Conservation (phyloP, 1,140 invertebrate species). For the Aphaenogaster rudis region DNA sequence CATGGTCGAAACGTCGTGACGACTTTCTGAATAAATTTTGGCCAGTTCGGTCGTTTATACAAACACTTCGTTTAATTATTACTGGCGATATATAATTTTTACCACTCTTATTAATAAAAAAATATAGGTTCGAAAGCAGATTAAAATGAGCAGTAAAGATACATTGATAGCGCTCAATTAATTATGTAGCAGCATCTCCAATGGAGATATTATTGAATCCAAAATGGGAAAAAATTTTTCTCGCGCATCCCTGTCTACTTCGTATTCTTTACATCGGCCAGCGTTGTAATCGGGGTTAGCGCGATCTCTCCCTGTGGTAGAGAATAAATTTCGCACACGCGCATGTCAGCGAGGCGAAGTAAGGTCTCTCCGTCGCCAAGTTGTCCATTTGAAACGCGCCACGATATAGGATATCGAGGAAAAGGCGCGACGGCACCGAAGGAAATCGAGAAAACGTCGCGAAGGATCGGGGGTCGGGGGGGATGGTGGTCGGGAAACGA, state of each 20-base stretch:
- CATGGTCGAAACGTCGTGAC: no score
- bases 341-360: constrained; percentile 66
- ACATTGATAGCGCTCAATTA: no score
- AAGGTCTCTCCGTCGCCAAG: constrained; percentile 76
- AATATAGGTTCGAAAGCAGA: no score
- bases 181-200: no score
- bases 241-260: not conserved
- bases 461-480: not conserved
- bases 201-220: not conserved
- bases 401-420: constrained; percentile 53
- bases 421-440: constrained; percentile 59
- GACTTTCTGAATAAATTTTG: no score
- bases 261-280: constrained; percentile 48
- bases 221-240: not conserved
- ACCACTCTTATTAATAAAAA: no score
- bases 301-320: constrained; percentile 63
- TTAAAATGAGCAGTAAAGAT: no score
- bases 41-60: no score
- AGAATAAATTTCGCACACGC: constrained; percentile 76
- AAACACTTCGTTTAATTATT: no score
- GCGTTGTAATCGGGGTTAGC: constrained; percentile 79
- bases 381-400: constrained; percentile 79
- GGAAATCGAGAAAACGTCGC: constrained; percentile 68
- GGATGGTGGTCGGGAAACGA: constrained; percentile 12
- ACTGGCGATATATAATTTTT: no score